These are phyloP conservation scores for Eubasilissa regina DNA, from an alignment of 1,140 invertebrate genomes.

Conservation along the genomic window DNA sequence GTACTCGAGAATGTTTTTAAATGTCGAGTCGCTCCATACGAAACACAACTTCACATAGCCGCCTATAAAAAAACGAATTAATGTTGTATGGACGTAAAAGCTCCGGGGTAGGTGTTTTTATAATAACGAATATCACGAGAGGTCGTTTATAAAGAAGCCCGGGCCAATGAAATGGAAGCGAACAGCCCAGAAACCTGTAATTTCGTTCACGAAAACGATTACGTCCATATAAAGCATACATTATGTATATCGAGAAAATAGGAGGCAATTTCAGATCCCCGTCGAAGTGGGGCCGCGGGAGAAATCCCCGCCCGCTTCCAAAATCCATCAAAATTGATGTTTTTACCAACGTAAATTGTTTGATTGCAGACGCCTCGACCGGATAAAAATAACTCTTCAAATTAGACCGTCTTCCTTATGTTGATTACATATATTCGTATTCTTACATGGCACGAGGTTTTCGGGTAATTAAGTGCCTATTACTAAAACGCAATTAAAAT, in stretches of 20 bases:
- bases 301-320: slow-evolving; percentile 31
- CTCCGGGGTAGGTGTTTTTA: slow-evolving; percentile 54
- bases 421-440: slow-evolving; percentile 10
- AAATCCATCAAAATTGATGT: slow-evolving; percentile 52
- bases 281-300: not conserved
- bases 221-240: slow-evolving; percentile 51
- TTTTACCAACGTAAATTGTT: slow-evolving; percentile 39
- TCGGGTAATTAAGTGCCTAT: not conserved
- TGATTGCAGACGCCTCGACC: slow-evolving; percentile 41
- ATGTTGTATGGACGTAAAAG: slow-evolving; percentile 46
- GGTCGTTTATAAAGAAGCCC: slow-evolving; percentile 60
- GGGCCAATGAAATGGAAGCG: slow-evolving; percentile 60
- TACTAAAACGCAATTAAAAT: slow-evolving; percentile 34
- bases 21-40: slow-evolving; percentile 12
- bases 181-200: slow-evolving; percentile 58
- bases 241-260: slow-evolving; percentile 50
- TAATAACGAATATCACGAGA: slow-evolving; percentile 60
- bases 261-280: slow-evolving; percentile 45
- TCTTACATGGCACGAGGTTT: not conserved
- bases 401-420: slow-evolving; percentile 20
- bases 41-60: slow-evolving; percentile 2
- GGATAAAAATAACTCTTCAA: slow-evolving; percentile 24
- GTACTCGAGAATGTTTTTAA: slow-evolving; percentile 3
- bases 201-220: slow-evolving; percentile 60
- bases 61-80: slow-evolving; percentile 45